These are phyloP conservation scores for Epizoanthus stellaris DNA, from an alignment of 92 coral and sea anemone genomes.

Conservation along the genomic window DNA sequence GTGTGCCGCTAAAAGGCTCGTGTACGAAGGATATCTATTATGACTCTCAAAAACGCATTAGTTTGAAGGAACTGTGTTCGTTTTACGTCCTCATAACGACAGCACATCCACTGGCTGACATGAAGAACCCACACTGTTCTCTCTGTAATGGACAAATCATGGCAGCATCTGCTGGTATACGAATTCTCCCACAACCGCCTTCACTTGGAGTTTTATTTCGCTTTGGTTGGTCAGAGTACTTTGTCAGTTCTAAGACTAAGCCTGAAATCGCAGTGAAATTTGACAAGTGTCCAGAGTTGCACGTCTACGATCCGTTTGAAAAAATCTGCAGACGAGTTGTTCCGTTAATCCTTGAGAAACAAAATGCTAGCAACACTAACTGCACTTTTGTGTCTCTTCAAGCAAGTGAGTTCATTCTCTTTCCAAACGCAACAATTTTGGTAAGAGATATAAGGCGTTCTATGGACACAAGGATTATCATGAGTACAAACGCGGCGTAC, in stretches of 20 bases:
- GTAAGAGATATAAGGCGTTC: neutral
- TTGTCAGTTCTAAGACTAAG: neutral
- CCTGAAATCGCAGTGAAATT: neutral
- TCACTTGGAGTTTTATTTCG: neutral
- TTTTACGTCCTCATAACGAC: neutral
- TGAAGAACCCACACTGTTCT: neutral
- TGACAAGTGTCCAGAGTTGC: neutral
- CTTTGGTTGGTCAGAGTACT: neutral
- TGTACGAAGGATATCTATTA: neutral
- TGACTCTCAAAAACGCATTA: neutral
- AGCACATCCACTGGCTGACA: no score
- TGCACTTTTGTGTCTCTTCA: neutral
- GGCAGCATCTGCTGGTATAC: no score
- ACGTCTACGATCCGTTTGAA: neutral
- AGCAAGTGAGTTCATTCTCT: neutral
- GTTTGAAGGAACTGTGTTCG: neutral
- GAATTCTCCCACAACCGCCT: neutral
- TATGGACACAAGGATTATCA: neutral
- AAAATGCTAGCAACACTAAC: neutral
- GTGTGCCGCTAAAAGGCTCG: neutral
- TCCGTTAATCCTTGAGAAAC: neutral
- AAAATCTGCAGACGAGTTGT: neutral
- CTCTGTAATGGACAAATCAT: neutral
- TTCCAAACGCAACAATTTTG: neutral
- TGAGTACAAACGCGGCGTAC: neutral